Percentiles rank a stretch among this genome's conserved stretches.
Evolutionary conservation across 2,888 invertebrate species (phyloP).

Genomic region (Tenthredo mesomela): DNA sequence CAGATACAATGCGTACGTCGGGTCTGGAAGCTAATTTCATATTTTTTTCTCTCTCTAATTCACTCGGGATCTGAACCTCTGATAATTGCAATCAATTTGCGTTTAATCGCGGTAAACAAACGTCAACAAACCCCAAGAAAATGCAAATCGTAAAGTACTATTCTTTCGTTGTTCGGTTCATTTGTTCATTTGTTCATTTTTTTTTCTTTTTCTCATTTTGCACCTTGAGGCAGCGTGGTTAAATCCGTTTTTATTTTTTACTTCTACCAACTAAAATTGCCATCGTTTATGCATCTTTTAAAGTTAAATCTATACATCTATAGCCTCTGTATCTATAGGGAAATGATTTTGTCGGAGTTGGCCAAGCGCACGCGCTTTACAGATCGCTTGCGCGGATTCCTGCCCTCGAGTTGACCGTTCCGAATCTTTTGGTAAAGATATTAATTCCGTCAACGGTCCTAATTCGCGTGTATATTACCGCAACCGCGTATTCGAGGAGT

Average conservation of each 20-base stretch:
- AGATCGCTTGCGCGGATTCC: conserved; percentile 53
- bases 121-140: background rate
- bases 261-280: background rate
- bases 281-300: background rate
- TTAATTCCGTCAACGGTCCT: conserved; percentile 44
- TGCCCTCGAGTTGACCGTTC: conserved; percentile 43
- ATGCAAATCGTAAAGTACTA: background rate
- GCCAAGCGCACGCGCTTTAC: conserved; percentile 45
- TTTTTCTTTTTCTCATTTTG: background rate
- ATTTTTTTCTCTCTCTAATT: background rate
- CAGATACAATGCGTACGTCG: background rate
- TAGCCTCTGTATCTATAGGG: conserved; percentile 21
- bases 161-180: background rate
- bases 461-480: background rate
- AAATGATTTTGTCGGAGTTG: conserved; percentile 47
- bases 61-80: background rate
- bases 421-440: conserved; percentile 51
- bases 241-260: background rate
- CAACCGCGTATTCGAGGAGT: conserved; percentile 31
- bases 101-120: background rate
- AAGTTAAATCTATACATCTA: background rate
- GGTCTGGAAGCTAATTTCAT: background rate
- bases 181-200: background rate
- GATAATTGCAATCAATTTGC: background rate
- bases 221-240: background rate